Base-by-base conservation (phyloP, 2,113 vertebrate species). In the Todiramphus chloris region DNA sequence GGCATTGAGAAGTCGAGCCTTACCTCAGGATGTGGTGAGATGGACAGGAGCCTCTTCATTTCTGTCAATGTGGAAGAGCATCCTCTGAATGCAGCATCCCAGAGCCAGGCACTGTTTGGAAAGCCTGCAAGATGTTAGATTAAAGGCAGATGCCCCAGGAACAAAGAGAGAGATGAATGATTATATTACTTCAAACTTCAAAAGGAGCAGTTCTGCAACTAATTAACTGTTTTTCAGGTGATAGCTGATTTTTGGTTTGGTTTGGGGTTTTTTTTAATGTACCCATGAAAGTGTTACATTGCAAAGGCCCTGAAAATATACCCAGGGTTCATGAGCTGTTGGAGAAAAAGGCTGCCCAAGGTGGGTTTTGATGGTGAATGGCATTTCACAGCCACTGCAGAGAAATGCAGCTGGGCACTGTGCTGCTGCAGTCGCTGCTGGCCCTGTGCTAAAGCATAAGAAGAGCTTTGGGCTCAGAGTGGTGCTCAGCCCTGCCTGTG, bases 141-240 rank as follows among this genome's bases (percentile, higher is more conserved):
- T 90, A 70, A 94, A 96, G 83, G 56, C 93, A 94, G 79, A 75
- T 88, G 76, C 72, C 48, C 30, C 72, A 81, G 56, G 24, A 88
- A 68, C 46, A 95, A 56, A 90, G 77, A 64, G 58, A 77, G 44
- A 74, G 46, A 39, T 2, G 5, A 88, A 58, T 0, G 0, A 77
- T 68, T 70, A 12, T 46, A 27, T 81, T 89, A 8, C 51, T 86
- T 51, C 50, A 51, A 27, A 24, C 85, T 83, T 94, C 83, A 94
- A 89, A 96, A 55, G 64, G 48, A 92, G 10, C 16, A 72, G 72
- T 81, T 83, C 68, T 94, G 88, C 39, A 81, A 75, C 30, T 48
- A 63, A 78, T 95, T 80, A 84, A 46, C 55, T 46, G 17, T 30
- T 86, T 90, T 83, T 81, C 83, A 95, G 86, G 80, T 75, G 83